Evolutionary conservation across 2,888 invertebrate species (phyloP).

Genomic region (Odontomyia ornata): DNA sequence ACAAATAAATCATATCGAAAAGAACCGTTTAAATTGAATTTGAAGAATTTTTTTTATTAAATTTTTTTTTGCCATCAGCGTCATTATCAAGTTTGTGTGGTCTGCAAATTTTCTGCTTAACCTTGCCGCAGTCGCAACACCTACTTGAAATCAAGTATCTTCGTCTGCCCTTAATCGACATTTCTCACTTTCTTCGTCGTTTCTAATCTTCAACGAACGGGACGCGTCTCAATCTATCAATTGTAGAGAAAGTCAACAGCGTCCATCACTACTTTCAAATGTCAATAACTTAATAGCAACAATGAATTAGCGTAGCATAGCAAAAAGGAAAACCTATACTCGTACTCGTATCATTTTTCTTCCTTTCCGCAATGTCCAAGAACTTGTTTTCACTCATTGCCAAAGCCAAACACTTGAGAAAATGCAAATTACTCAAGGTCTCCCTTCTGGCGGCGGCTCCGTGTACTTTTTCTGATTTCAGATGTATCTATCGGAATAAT

Average conservation of each 20-base stretch:
- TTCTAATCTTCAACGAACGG: not conserved
- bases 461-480: too few relatives aligned
- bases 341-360: not conserved
- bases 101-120: not conserved
- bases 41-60: too few relatives aligned
- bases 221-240: too few relatives aligned
- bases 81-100: too few relatives aligned
- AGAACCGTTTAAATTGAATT: too few relatives aligned
- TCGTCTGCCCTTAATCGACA: not conserved
- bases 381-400: not conserved
- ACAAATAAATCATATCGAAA: too few relatives aligned
- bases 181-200: not conserved
- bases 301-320: too few relatives aligned
- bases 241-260: not conserved
- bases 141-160: not conserved
- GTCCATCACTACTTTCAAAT: not conserved
- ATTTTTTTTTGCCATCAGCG: too few relatives aligned
- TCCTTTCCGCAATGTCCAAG: not conserved
- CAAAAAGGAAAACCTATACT: too few relatives aligned
- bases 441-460: not conserved
- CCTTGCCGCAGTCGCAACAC: not conserved
- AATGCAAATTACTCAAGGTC: constrained; percentile 2
- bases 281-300: not conserved
- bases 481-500: not conserved
- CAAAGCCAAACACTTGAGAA: not conserved